Evolutionary conservation across 2,113 vertebrate species (phyloP).

Genomic region (Potamarius usumacintae): DNA sequence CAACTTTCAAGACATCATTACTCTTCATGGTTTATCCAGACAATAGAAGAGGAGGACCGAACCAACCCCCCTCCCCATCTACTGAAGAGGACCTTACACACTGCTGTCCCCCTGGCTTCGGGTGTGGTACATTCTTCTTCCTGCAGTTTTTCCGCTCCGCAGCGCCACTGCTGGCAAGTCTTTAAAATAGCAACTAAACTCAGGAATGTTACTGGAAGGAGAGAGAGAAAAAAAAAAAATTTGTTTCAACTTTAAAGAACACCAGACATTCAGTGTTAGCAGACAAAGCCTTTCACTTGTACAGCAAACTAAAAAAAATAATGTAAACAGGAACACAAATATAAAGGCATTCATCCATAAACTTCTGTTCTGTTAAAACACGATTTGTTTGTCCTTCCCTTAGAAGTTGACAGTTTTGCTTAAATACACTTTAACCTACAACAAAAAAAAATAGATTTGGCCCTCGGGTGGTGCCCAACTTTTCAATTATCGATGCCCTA

Average conservation of each 20-base stretch:
- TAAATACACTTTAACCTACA: background rate
- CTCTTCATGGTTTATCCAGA: background rate
- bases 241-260: background rate
- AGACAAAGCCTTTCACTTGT: background rate
- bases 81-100: conserved; percentile 83
- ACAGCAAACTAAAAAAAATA: background rate
- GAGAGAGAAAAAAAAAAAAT: conserved; percentile 7
- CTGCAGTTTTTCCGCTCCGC: conserved; percentile 94
- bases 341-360: background rate
- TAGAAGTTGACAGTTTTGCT: background rate
- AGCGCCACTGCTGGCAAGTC: conserved; percentile 93
- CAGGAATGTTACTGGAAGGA: conserved; percentile 86
- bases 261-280: background rate
- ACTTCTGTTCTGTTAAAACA: background rate
- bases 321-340: background rate
- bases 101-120: conserved; percentile 94
- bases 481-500: background rate
- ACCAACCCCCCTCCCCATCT: conserved; percentile 4
- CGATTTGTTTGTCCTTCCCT: background rate
- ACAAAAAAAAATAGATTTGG: background rate
- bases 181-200: conserved; percentile 99
- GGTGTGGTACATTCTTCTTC: conserved; percentile 94
- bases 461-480: background rate
- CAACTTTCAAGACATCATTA: background rate
- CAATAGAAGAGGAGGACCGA: background rate